Percentiles rank a stretch among this genome's conserved stretches.
These are phyloP conservation scores for Thinocorus orbignyianus DNA, from an alignment of 2,113 vertebrate genomes.

Conservation along the genomic window DNA sequence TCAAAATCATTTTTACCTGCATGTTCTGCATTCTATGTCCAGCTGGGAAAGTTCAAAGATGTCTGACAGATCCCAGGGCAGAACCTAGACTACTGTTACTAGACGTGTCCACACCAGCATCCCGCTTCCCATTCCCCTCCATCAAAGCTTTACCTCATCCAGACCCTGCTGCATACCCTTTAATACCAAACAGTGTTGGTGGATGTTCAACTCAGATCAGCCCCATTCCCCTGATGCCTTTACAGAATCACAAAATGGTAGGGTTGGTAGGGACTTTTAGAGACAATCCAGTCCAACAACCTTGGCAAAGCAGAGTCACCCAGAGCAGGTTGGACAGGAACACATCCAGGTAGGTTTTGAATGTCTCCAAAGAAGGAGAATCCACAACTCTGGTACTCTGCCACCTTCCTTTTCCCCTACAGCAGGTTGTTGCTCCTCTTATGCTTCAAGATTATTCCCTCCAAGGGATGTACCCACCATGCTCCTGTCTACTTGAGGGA, in stretches of 20 bases:
- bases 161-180: neutral
- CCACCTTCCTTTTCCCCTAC: neutral
- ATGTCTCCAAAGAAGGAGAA: neutral
- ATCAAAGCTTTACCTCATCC: neutral
- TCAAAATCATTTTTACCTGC: neutral
- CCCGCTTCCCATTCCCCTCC: neutral
- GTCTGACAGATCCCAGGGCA: neutral
- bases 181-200: no score
- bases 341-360: neutral
- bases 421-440: neutral
- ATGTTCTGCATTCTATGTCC: neutral
- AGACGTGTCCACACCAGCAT: neutral
- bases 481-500: fast-evolving
- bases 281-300: neutral
- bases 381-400: neutral
- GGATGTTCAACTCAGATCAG: neutral
- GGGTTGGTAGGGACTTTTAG: neutral
- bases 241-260: neutral
- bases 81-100: neutral
- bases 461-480: neutral
- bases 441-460: fast-evolving
- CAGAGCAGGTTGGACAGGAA: neutral
- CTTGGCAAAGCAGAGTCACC: neutral
- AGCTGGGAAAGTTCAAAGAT: neutral
- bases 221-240: neutral